Evolutionary conservation across 1,140 invertebrate genomes (phyloP).

Genomic region (Tenebrio molitor): DNA sequence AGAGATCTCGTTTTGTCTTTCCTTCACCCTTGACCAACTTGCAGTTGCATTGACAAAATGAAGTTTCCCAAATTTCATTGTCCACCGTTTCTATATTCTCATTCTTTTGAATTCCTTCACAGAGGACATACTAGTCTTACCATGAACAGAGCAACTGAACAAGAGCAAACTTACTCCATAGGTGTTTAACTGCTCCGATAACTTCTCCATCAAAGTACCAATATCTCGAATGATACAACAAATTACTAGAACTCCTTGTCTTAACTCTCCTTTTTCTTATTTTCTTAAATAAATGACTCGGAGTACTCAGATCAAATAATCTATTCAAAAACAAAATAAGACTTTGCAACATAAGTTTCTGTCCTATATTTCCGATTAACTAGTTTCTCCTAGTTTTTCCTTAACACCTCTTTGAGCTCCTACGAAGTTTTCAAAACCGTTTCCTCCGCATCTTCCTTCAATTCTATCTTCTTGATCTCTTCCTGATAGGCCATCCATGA

Average conservation of each 20-base stretch:
- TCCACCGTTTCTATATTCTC: too few relatives aligned
- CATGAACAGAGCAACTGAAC: too few relatives aligned
- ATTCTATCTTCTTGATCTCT: conserved; percentile 55
- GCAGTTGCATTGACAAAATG: too few relatives aligned
- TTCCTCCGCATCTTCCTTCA: conserved; percentile 56
- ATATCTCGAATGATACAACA: conserved; percentile 10
- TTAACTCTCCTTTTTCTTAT: not conserved
- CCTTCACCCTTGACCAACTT: too few relatives aligned
- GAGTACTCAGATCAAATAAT: too few relatives aligned
- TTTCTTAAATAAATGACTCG: too few relatives aligned
- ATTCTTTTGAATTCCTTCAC: too few relatives aligned
- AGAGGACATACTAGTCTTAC: too few relatives aligned
- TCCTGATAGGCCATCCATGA: too few relatives aligned
- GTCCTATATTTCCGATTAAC: not conserved
- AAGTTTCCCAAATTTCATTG: too few relatives aligned
- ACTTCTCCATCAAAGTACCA: conserved; percentile 9
- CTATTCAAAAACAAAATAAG: conserved; percentile 13
- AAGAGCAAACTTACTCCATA: conserved; percentile 7
- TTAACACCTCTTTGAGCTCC: conserved; percentile 49
- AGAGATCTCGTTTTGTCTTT: too few relatives aligned
- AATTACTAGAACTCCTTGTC: not conserved
- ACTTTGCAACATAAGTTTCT: not conserved
- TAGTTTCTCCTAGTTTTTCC: not conserved
- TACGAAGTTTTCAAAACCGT: conserved; percentile 54
- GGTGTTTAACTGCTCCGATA: conserved; percentile 9